A percentile compares a stretch with the other conserved stretches of the same genome.
These are phyloP conservation scores for Lerista edwardsae DNA, from an alignment of 2,797 vertebrate genomes.

Conservation along the genomic window DNA sequence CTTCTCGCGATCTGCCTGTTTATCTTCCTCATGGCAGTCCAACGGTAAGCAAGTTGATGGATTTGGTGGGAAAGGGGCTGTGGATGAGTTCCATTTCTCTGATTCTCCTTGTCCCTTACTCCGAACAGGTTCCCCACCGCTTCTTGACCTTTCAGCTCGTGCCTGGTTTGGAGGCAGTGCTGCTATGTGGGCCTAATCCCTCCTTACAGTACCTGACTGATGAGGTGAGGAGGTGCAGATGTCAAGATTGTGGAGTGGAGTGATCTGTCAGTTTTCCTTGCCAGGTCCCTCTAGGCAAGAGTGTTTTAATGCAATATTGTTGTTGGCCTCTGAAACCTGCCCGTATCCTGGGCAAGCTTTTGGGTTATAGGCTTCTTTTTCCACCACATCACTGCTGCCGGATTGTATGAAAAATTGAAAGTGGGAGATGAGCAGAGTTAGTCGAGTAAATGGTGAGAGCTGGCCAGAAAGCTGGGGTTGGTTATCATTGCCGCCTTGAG, in stretches of 20 bases:
- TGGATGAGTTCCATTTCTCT: not conserved
- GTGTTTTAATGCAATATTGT: not conserved
- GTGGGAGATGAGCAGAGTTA: not conserved
- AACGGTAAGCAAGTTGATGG: slow-evolving; percentile 66
- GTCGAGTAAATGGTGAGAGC: not conserved
- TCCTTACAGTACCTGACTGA: slow-evolving; percentile 81
- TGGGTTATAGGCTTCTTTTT: not conserved
- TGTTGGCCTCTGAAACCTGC: not conserved
- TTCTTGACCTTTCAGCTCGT: slow-evolving; percentile 88
- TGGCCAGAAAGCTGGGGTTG: not conserved
- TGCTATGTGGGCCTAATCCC: slow-evolving; percentile 89
- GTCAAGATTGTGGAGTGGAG: not conserved
- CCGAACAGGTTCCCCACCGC: slow-evolving; percentile 83
- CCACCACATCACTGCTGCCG: not conserved
- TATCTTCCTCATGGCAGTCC: slow-evolving; percentile 93
- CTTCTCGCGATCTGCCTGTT: slow-evolving; percentile 87
- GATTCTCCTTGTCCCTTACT: not conserved
- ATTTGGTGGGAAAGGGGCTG: not conserved
- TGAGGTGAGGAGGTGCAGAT: slow-evolving; percentile 61
- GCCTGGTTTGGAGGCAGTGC: slow-evolving; percentile 82
- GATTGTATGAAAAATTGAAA: not conserved
- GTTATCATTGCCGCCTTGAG: too few relatives aligned
- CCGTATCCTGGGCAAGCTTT: not conserved
- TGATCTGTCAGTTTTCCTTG: rapidly evolving
- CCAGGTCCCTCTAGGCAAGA: not conserved